These are phyloP conservation scores for Manis javanica DNA, from an alignment of 2,797 vertebrate genomes.

Conservation along the genomic window DNA sequence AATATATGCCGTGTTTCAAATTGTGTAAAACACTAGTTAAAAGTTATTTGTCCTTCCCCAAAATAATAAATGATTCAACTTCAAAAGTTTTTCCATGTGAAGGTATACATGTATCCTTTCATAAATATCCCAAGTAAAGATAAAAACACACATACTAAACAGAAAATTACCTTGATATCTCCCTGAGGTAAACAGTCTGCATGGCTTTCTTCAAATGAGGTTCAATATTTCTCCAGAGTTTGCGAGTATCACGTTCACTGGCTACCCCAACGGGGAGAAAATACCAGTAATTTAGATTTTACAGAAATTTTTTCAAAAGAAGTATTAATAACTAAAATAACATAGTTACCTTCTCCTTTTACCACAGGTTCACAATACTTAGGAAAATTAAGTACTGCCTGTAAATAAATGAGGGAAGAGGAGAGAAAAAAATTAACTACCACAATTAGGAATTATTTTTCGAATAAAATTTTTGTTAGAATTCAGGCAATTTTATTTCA, in stretches of 20 bases:
- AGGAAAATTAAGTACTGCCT: conserved; percentile 97
- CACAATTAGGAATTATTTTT: conserved; percentile 61
- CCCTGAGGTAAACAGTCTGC: conserved; percentile 98
- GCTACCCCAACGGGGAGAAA: conserved; percentile 85
- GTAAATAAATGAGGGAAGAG: conserved; percentile 66
- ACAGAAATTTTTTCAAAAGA: conserved; percentile 34
- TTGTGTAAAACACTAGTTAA: neutral
- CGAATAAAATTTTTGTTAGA: conserved; percentile 53
- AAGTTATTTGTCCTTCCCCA: neutral
- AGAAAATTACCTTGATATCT: conserved; percentile 94
- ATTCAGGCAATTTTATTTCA: conserved; percentile 52
- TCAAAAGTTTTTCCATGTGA: neutral
- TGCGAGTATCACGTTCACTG: conserved; percentile 95
- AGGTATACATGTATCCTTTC: neutral
- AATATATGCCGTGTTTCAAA: neutral
- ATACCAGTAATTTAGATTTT: conserved; percentile 61
- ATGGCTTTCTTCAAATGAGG: conserved; percentile 98
- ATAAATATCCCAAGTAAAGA: neutral
- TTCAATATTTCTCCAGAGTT: conserved; percentile 98
- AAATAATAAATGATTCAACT: conserved; percentile 23
- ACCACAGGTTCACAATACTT: conserved; percentile 96
- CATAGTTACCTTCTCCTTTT: conserved; percentile 94
- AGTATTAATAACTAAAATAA: conserved; percentile 45
- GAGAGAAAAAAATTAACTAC: neutral
- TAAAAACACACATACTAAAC: conserved; percentile 51